Evolutionary conservation across 2,797 vertebrate genomes (phyloP).

Genomic region (Craterocephalus amniculus): DNA sequence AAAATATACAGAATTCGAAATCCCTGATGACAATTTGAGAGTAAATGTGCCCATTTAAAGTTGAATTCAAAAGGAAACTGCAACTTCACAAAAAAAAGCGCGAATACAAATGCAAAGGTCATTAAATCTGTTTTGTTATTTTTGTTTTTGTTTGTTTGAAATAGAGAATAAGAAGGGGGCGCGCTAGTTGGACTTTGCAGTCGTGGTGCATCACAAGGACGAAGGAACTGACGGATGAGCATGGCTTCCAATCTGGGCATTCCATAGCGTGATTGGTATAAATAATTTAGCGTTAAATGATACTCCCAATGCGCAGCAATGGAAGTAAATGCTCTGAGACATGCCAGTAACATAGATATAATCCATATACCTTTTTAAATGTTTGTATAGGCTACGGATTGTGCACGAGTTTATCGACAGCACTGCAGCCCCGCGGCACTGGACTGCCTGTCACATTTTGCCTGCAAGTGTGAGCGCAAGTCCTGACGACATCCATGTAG

Average conservation of each 20-base stretch:
- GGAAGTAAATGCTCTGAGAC: background rate
- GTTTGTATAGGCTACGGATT: background rate
- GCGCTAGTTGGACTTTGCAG: background rate
- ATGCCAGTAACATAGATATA: background rate
- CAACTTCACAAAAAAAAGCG: background rate
- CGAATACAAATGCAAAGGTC: background rate
- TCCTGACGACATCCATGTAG: conserved; percentile 9
- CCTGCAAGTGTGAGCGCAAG: background rate
- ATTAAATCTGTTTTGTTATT: no score
- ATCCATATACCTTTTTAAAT: no score
- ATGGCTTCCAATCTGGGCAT: conserved; percentile 43
- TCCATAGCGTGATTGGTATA: conserved; percentile 38
- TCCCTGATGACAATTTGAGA: background rate
- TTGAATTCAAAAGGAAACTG: background rate
- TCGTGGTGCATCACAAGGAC: conserved; percentile 13
- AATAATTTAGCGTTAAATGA: conserved; percentile 47
- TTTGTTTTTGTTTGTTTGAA: background rate
- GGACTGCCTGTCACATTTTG: conserved; percentile 22
- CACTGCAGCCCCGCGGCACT: conserved; percentile 23
- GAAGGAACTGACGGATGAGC: conserved; percentile 18
- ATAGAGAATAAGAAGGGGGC: background rate
- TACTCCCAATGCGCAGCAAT: conserved; percentile 19
- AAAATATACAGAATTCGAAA: background rate
- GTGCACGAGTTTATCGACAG: conserved; percentile 10
- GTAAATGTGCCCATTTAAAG: background rate